Conservation (phyloP, 2,888 invertebrate genomes). For the Tetramorium bicarinatum region DNA sequence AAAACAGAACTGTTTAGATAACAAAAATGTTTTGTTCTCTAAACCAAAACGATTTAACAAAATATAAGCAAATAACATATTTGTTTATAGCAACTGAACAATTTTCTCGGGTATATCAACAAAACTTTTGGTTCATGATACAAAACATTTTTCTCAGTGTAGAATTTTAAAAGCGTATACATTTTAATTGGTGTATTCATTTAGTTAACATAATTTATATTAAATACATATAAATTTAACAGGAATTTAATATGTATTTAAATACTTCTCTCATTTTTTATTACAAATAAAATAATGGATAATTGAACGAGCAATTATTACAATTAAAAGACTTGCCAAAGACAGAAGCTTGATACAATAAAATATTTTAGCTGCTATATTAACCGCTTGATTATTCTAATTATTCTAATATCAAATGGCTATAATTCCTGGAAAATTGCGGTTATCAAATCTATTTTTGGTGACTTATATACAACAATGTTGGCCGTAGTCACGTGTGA, state of each 20-base stretch:
- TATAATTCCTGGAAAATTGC: background rate
- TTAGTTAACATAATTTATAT: background rate
- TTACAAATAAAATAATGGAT: slow-evolving; percentile 3
- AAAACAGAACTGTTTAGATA: too few relatives aligned
- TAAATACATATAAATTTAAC: background rate
- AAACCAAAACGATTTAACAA: too few relatives aligned
- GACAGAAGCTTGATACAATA: background rate
- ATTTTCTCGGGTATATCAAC: too few relatives aligned
- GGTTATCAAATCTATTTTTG: background rate
- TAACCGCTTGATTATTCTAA: background rate
- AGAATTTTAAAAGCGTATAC: background rate
- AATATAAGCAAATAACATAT: too few relatives aligned
- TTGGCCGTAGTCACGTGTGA: slow-evolving; percentile 10
- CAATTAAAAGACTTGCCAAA: background rate
- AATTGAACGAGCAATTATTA: too few relatives aligned
- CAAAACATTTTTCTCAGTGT: too few relatives aligned
- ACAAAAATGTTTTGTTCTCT: too few relatives aligned
- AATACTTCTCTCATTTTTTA: background rate
- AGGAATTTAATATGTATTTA: background rate
- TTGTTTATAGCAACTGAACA: too few relatives aligned
- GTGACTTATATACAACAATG: slow-evolving; percentile 17
- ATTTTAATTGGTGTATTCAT: slow-evolving; percentile 7
- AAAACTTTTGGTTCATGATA: too few relatives aligned
- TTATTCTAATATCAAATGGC: background rate
- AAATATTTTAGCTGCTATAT: background rate